Evolutionary conservation across 2,797 vertebrate genomes (phyloP).

Genomic region (Propithecus deckenii): DNA sequence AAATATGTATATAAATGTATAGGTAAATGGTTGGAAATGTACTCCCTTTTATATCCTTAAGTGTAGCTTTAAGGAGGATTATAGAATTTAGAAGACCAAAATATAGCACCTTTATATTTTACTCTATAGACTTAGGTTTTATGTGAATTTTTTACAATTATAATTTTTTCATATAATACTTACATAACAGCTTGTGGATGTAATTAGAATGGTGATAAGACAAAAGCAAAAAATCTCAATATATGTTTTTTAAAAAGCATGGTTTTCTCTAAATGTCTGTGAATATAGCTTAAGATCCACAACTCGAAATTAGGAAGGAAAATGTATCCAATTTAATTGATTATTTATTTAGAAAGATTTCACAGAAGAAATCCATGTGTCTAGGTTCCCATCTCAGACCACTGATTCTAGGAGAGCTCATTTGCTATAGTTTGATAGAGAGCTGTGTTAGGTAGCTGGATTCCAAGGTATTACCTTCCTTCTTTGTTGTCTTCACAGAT

Average conservation of each 20-base stretch:
- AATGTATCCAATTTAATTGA: not conserved
- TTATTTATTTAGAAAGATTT: not conserved
- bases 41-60: not conserved
- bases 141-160: not conserved
- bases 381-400: not conserved
- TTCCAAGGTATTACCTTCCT: not conserved
- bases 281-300: not conserved
- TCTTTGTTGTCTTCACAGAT: constrained; percentile 11
- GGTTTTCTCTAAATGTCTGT: not conserved
- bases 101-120: not conserved
- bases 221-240: not conserved
- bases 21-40: not conserved
- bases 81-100: not conserved
- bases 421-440: not conserved
- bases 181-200: not conserved
- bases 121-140: not conserved
- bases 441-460: not conserved
- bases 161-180: not conserved
- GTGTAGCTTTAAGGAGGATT: not conserved
- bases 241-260: not conserved
- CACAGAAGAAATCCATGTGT: not conserved
- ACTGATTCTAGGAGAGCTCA: not conserved
- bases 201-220: not conserved
- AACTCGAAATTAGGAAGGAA: not conserved
- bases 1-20: not conserved